Conservation (phyloP, 2,888 invertebrate genomes). For the Branchellion lobata region DNA sequence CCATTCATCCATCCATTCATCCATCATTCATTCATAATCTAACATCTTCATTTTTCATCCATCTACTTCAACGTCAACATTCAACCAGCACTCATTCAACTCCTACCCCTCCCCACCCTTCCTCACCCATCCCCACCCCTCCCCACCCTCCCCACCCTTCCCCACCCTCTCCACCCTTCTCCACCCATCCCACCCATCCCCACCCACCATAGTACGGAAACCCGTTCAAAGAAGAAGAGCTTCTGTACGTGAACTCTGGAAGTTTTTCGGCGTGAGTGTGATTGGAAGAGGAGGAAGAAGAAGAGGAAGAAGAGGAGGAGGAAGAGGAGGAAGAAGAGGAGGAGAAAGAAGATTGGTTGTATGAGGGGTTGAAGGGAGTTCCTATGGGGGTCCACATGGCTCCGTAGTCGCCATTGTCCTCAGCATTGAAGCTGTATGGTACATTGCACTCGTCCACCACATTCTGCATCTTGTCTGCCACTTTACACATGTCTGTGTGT, state of each 20-base stretch:
- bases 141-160: too few species aligned
- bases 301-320: not conserved
- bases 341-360: not conserved
- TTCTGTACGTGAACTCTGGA: slow-evolving; percentile 52
- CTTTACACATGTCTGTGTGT: slow-evolving; percentile 42
- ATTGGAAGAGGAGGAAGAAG: not conserved
- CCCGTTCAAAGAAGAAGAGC: slow-evolving; percentile 59
- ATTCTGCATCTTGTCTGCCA: slow-evolving; percentile 19
- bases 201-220: slow-evolving; percentile 61
- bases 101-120: too few species aligned
- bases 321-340: too few species aligned
- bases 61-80: too few species aligned
- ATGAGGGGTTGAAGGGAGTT: not conserved
- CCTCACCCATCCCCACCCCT: too few species aligned
- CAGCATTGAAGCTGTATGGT: slow-evolving; percentile 54
- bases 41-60: too few species aligned
- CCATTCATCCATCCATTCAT: too few species aligned
- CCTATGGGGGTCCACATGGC: slow-evolving; percentile 54
- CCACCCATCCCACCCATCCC: slow-evolving; percentile 54
- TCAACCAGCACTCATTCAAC: too few species aligned
- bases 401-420: slow-evolving; percentile 56
- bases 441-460: slow-evolving; percentile 56
- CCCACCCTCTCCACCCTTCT: slow-evolving; percentile 65
- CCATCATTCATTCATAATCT: too few species aligned
- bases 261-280: not conserved